Base-by-base conservation (phyloP, 2,888 invertebrate genomes). In the Caenorhabditis doughertyi region DNA sequence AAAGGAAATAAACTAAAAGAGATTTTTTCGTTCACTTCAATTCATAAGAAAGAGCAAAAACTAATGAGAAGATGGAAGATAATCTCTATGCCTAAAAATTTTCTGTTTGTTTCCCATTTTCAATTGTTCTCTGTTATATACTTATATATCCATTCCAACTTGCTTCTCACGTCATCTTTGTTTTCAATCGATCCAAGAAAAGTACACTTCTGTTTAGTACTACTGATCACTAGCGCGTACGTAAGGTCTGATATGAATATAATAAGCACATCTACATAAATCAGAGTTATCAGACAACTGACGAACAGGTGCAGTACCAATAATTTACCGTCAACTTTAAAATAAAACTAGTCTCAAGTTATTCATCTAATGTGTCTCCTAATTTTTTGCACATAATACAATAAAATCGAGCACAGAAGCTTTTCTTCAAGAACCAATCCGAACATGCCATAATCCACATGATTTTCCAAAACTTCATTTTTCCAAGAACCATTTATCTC, bases 21-120 rank as follows among this genome's bases (percentile, higher is more conserved):
- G 60, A 60, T 62, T 72, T 32, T 53, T 42, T 29, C 27, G 39
- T 62, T 29, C 27, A n/a, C 44, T 70, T 47, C 35, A 18, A 21
- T 32, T 49, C 16, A 25, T 13, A 42, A 13, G 7, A n/a, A 25
- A 49, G n/a, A 55, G 29, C 32, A 49, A 9, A 72, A 51, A 72
- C 35, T 42, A 55, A 56, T 32, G 23, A 18, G 18, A 39, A 18
- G 42, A 27, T 18, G 44, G 42, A n/a, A 39, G 49, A 58, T 55
- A 62, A 62, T 44, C 42, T 62, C 44, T 42, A 44, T 55, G 2
- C 42, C 56, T 39, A 18, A 44, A 58, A 39, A 44, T 21, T 49
- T 49, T 64, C 49, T 51, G 49, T 72, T 58, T 72, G 71, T 72
- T 72, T 71, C 21, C 49, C 11, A 18, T 32, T 65, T 29, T 25